Base-by-base conservation (phyloP, 2,888 invertebrate genomes). In the Dolichomitus sp. region DNA sequence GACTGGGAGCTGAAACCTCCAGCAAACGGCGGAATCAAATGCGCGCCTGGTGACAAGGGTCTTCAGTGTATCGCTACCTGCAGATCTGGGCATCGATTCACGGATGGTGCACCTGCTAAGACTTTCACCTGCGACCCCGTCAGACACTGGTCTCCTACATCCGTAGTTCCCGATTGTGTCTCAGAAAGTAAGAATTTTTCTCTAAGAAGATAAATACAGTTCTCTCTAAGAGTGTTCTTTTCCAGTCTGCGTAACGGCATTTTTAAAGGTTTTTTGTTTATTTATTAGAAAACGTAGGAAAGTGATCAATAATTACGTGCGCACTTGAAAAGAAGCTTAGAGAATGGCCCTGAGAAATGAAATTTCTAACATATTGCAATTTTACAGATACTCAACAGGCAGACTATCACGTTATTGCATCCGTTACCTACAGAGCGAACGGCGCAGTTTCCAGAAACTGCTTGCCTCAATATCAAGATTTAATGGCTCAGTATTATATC, bases 1-100 rank as follows among this genome's bases (percentile, higher is more conserved):
- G 98, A 98, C 89, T 99, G 99, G 98, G 98, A 99, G 91, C 93
- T 99, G 6, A 97, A 97, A 92, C 96, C 98, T 4, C 98, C 99
- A 0, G 97, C 97, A 0, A 97, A 98, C 93, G 99, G 99, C 61
- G 97, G 97, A 65, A 95, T 98, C 37, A 98, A 98, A 90, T 98
- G 98, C 89, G 94, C 97, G 14, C 97, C 97, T 23, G 97, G 97
- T 4, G 98, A 98, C 77, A 95, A 96, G 89, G 98, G 98, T 75
- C 95, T 97, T 57, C 97, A 98, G 88, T 99, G 98, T 90, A 96
- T 98, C 81, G 98, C 98, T 0, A 98, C 98, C 0, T 98, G 98
- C 92, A 97, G 97, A 89, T 96, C 97, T 40, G 98, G 98, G 17
- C 98, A 96, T 94, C 95, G 98, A 90, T 98, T 99, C 90, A 98